phyloP scores from a whole-genome alignment of 2,797 vertebrate genomes.

The Lutjanus campechanus region DNA sequence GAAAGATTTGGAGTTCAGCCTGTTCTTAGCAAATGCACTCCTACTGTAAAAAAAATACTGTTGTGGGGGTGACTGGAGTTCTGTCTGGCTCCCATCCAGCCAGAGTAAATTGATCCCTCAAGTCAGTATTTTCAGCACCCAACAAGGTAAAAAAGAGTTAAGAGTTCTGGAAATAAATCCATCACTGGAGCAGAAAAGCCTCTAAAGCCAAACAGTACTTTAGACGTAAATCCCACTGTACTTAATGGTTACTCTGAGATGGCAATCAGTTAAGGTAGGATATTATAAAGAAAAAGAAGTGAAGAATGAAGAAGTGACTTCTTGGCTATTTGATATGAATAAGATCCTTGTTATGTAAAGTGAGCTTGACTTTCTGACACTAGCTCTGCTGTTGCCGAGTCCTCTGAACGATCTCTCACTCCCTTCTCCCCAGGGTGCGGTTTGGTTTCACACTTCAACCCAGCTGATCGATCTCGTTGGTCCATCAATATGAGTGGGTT shows the following conservation, averaged over 20 bases:
- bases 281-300: constrained; percentile 1
- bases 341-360: constrained; percentile 22
- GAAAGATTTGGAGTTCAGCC: constrained; percentile 48
- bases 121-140: constrained; percentile 62
- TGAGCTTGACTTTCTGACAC: constrained; percentile 14
- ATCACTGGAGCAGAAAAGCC: constrained; percentile 45
- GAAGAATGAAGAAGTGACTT: background rate
- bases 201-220: constrained; percentile 44
- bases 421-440: background rate
- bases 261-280: constrained; percentile 12
- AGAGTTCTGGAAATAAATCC: constrained; percentile 57
- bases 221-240: constrained; percentile 46
- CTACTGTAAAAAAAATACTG: constrained; percentile 40
- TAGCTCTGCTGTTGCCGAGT: background rate
- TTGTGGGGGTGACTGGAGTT: constrained; percentile 31
- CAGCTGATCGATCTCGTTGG: constrained; percentile 55
- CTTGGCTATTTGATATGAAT: background rate
- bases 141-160: constrained; percentile 56
- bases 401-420: background rate
- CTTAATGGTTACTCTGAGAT: constrained; percentile 39
- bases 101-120: constrained; percentile 56
- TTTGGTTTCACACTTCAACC: constrained; percentile 57
- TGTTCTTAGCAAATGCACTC: constrained; percentile 37
- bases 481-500: constrained; percentile 58
- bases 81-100: constrained; percentile 46